Evolutionary conservation across 2,888 invertebrate species (phyloP), one percentile per base, ranked within the genome.

Genomic region (Fragum sueziense): DNA sequence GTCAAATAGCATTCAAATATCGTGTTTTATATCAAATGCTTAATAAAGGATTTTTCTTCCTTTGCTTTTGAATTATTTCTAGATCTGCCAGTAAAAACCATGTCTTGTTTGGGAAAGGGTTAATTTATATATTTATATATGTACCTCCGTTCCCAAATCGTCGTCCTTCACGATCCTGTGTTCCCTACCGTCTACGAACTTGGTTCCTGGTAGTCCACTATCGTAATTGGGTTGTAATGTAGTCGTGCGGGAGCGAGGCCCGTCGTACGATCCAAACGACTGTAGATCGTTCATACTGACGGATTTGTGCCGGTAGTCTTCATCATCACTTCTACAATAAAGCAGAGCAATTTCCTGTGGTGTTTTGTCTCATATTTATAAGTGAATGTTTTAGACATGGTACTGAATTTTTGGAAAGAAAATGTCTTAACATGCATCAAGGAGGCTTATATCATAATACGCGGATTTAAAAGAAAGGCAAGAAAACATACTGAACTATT

Each of bases 201-300:
- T 69, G n/a, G 57, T 74, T 1, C 27, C 59, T n/a, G 69, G 74
- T 0, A 69, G 61, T n/a, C 69, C 61, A 33, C 61, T 69, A 9
- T 74, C 31, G 22, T 61, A 71, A 2, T 37, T 3, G 37, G 59
- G 25, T 20, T 71, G 33, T 0, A 20, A 20, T 14, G 71, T 61
- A 11, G 34, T 22, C 14, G 59, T 29, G 20, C 59, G 25, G 37
- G 71, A 71, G 17, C 71, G 34, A 7, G 6, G 31, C 22, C 14
- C 51, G 22, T 69, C 33, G 22, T 1, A 69, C 7, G 51, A 51
- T 11, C 29, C 33, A 1, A 51, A 2, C 1, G 51, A 51, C 14
- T 52, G 29, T 1, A 69, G 14, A 52, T 69, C 69, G 11, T 22
- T n/a, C 69, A 69, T 69, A 27, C 52, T 69, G 17, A 29, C 29